Evolutionary conservation across 2,113 vertebrate species (phyloP).

Genomic region (Pteronura brasiliensis): DNA sequence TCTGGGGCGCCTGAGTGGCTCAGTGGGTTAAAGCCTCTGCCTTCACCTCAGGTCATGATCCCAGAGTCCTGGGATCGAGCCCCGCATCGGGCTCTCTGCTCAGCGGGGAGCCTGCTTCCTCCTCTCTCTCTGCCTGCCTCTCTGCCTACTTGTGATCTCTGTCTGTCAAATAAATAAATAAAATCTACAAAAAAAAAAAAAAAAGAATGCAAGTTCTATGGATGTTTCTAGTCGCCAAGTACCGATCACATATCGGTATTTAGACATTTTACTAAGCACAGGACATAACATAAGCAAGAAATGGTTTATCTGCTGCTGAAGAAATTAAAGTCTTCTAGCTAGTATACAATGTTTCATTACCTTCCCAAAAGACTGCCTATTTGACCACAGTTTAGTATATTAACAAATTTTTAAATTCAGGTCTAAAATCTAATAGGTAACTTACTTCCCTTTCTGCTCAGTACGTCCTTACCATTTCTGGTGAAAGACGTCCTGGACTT

Average conservation of each 20-base stretch:
- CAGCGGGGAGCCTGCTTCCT: too few relatives aligned
- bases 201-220: slow-evolving; percentile 12
- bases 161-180: too few relatives aligned
- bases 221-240: background rate
- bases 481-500: background rate
- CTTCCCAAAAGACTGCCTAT: background rate
- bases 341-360: background rate
- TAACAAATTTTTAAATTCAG: background rate
- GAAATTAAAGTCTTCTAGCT: background rate
- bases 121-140: too few relatives aligned
- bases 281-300: background rate
- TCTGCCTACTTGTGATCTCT: too few relatives aligned
- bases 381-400: background rate
- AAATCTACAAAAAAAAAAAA: too few relatives aligned
- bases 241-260: background rate
- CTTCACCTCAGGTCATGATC: too few relatives aligned
- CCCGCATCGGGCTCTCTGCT: too few relatives aligned
- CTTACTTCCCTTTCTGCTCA: background rate
- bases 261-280: background rate
- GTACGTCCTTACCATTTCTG: background rate
- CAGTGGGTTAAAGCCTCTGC: too few relatives aligned
- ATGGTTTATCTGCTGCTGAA: background rate
- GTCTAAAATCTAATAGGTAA: background rate
- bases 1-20: too few relatives aligned
- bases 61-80: too few relatives aligned